Evolutionary conservation across 2,113 vertebrate species (phyloP), one percentile per base, ranked within the genome.

Genomic region (Pipra filicauda): DNA sequence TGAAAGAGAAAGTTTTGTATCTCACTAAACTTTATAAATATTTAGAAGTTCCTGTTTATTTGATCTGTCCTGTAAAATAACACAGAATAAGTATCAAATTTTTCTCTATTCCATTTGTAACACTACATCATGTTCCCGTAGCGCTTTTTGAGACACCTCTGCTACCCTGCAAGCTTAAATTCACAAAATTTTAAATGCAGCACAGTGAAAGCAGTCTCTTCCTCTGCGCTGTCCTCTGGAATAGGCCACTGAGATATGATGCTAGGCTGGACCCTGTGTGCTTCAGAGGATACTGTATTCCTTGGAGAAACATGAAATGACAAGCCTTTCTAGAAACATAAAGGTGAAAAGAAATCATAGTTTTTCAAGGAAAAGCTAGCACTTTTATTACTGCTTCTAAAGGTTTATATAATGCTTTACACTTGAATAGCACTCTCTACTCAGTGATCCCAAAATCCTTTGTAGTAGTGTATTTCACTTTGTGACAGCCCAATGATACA

Each of bases 351-450:
- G 73, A 82, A 94, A 91, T 85, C 41, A 85, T 5, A 69, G 41
- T 37, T 96, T 93, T 88, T 74, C 89, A 91, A 91, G 87, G 89
- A 75, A 96, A 84, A 1, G 0, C 33, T 70, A 95, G 39, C 91
- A 83, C 51, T 94, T 96, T 95, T 96, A 94, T 94, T 92, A 46
- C 85, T 73, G 33, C 91, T 91, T 93, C 65, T 78, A 89, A 81
- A 96, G 88, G 85, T 95, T 92, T 92, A 79, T 95, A 27, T 62
- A 79, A 74, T 67, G 41, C 39, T 86, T 90, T 94, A 57, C 81
- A 74, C 91, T 89, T 85, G 77, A 89, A 94, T 80, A 92, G 64
- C 83, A 26, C 77, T 62, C 76, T 58, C 19, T 85, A 85, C 35
- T 79, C 92, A 62, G 78, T 77, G 75, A 93, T 93, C 75, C 73